phyloP scores from a whole-genome alignment of 2,797 vertebrate species.

The Australoheros facetus region DNA sequence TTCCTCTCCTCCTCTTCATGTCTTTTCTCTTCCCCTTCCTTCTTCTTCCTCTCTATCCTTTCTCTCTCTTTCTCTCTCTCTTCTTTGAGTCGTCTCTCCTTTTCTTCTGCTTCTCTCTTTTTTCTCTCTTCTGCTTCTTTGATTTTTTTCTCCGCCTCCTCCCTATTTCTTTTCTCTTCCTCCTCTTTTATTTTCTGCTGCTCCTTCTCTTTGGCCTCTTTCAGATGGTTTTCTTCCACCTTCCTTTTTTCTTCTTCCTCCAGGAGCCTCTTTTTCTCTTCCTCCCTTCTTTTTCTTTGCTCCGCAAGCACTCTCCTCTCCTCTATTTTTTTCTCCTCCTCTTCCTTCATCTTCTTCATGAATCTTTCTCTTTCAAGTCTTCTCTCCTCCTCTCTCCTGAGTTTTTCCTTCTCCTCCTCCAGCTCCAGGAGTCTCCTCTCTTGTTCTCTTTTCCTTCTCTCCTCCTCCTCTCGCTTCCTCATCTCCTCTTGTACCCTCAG shows the following conservation, averaged over 20 bases:
- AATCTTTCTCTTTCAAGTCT: constrained; percentile 50
- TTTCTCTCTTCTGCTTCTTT: neutral
- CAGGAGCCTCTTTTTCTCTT: constrained; percentile 47
- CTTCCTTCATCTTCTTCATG: constrained; percentile 52
- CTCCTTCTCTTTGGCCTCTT: constrained; percentile 32
- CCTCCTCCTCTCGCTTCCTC: constrained; percentile 24
- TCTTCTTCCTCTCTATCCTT: neutral
- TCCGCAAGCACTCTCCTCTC: constrained; percentile 43
- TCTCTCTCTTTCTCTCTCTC: neutral
- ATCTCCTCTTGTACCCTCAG: constrained; percentile 44
- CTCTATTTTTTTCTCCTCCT: constrained; percentile 42
- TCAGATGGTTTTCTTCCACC: constrained; percentile 25
- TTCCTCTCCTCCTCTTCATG: constrained; percentile 23
- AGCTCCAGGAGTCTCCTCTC: constrained; percentile 31
- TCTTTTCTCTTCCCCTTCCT: constrained; percentile 2
- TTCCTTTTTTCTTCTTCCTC: constrained; percentile 47
- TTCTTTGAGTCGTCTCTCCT: neutral
- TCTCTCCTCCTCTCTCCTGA: constrained; percentile 54
- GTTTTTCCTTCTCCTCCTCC: constrained; percentile 43
- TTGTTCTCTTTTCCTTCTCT: constrained; percentile 41
- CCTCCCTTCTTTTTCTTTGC: constrained; percentile 36
- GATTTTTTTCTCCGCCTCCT: constrained; percentile 5
- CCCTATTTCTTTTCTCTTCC: neutral
- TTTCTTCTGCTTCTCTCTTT: constrained; percentile 15
- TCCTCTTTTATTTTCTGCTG: constrained; percentile 28